Evolutionary conservation across 2,797 vertebrate species (phyloP).

Genomic region (Coracias cyanogaster): DNA sequence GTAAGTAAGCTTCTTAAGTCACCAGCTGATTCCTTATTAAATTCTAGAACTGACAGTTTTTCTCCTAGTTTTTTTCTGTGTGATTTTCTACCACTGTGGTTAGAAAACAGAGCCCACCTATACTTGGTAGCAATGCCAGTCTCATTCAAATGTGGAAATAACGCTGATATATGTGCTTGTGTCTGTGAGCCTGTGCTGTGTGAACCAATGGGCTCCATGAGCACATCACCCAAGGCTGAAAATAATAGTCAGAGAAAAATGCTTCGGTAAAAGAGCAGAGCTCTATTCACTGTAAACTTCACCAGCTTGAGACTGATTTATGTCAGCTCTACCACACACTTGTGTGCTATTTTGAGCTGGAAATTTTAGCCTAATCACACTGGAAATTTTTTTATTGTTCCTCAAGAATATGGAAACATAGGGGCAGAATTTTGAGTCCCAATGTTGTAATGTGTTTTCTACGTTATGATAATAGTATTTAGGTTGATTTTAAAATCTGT

Average conservation of each 20-base stretch:
- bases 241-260: neutral
- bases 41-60: neutral
- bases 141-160: neutral
- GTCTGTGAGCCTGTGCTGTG: neutral
- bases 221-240: neutral
- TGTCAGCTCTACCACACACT: neutral
- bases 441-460: neutral
- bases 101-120: conserved; percentile 23
- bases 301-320: neutral
- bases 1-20: conserved; percentile 1
- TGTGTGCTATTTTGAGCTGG: neutral
- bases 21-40: neutral
- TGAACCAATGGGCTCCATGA: neutral
- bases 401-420: neutral
- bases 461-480: neutral
- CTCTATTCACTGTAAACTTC: neutral
- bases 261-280: neutral
- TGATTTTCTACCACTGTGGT: neutral
- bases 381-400: neutral
- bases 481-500: neutral
- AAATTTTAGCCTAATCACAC: neutral
- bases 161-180: neutral
- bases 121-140: neutral
- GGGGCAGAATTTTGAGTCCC: neutral
- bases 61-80: neutral